Evolutionary conservation across 2,888 invertebrate genomes (phyloP).

Genomic region (Drosophila limbata): DNA sequence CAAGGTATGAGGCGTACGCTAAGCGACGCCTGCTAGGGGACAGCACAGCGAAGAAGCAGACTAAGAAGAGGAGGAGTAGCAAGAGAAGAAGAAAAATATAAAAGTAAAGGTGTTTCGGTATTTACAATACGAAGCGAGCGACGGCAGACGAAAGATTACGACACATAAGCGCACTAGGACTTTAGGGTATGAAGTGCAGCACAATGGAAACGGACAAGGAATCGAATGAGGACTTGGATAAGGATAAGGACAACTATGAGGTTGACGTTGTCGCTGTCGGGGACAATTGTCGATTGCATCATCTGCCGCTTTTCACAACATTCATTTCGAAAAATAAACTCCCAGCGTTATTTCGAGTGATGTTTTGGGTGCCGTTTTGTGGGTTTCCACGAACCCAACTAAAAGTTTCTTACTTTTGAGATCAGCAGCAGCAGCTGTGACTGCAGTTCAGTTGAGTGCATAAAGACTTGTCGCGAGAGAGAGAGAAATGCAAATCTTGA

Average conservation of each 20-base stretch:
- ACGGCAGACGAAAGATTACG: constrained; percentile 47
- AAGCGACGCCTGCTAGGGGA: constrained; percentile 32
- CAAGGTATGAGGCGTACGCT: constrained; percentile 47
- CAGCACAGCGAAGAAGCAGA: constrained; percentile 3
- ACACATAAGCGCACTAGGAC: constrained; percentile 46
- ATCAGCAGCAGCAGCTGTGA: constrained; percentile 29
- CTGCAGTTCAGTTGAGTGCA: constrained; percentile 14
- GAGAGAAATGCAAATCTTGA: constrained; percentile 37
- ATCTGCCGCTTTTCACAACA: constrained; percentile 39
- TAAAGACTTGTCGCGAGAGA: constrained; percentile 1
- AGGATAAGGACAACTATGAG: constrained; percentile 25
- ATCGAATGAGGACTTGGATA: background rate
- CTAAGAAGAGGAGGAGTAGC: background rate
- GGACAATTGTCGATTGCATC: constrained; percentile 49
- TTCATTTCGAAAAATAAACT: constrained; percentile 33
- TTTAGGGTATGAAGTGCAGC: constrained; percentile 36
- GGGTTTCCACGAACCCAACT: constrained; percentile 14
- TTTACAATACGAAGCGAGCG: constrained; percentile 49
- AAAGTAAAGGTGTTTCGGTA: constrained; percentile 73
- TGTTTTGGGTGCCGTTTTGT: constrained; percentile 60
- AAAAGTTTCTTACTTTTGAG: constrained; percentile 21
- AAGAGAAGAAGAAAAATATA: constrained; percentile 24
- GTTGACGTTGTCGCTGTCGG: constrained; percentile 34
- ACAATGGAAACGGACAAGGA: constrained; percentile 39
- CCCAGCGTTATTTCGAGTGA: constrained; percentile 57